A percentile compares a stretch with the other conserved stretches of the same genome.
Evolutionary conservation across 1,140 invertebrate genomes (phyloP).

Genomic region (Leptinotarsa texana): DNA sequence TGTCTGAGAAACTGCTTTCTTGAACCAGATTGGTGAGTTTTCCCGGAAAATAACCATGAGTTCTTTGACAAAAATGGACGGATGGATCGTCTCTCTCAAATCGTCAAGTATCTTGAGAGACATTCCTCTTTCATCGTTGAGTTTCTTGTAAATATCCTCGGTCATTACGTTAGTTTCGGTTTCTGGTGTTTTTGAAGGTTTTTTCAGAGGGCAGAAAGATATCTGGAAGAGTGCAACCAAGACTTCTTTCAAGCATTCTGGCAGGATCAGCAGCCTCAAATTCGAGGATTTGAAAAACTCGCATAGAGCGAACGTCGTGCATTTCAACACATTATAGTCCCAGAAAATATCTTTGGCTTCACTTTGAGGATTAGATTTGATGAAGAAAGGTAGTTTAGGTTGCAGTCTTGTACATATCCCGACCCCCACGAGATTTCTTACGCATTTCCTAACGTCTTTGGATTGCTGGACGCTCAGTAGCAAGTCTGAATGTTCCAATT

Average conservation of each 20-base stretch:
- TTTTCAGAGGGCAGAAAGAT: constrained; percentile 66
- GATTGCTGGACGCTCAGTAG: constrained; percentile 64
- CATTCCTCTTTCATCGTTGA: constrained; percentile 59
- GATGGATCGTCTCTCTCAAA: constrained; percentile 63
- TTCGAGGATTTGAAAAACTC: constrained; percentile 38
- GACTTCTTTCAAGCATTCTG: constrained; percentile 60
- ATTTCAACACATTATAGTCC: constrained; percentile 49
- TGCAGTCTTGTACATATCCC: constrained; percentile 69
- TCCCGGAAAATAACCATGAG: constrained; percentile 66
- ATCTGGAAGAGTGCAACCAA: constrained; percentile 73
- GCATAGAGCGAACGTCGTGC: constrained; percentile 50
- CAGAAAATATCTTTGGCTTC: constrained; percentile 44
- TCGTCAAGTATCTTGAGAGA: constrained; percentile 61
- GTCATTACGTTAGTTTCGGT: constrained; percentile 57
- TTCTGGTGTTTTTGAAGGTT: constrained; percentile 55
- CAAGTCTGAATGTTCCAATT: constrained; percentile 42
- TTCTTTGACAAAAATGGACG: constrained; percentile 68
- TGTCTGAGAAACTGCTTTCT: constrained; percentile 63
- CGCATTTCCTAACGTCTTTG: constrained; percentile 58
- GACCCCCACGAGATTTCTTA: constrained; percentile 66
- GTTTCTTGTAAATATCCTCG: constrained; percentile 59
- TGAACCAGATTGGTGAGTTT: constrained; percentile 67
- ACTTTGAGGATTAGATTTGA: constrained; percentile 48
- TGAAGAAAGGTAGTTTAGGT: constrained; percentile 67
- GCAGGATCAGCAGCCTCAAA: constrained; percentile 55